Base-by-base conservation (phyloP, 2,113 vertebrate genomes). In the Grus americana region DNA sequence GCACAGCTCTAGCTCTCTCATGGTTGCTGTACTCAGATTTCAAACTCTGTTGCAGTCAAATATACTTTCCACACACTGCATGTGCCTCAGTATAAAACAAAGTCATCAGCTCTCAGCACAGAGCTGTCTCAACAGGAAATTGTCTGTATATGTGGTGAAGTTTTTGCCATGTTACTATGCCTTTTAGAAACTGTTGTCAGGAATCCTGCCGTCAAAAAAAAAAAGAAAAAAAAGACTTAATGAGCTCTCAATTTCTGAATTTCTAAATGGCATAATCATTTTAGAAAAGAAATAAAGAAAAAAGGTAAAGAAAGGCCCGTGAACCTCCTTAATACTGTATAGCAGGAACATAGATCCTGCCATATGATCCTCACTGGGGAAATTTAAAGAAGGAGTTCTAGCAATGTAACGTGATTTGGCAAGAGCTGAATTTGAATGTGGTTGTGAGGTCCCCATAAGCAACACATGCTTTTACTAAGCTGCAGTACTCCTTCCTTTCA, bases 401-500 rank as follows among this genome's bases (percentile, higher is more conserved):
- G 95, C 96, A 97, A 91, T 80, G 87, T 97, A 97, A 98, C 95
- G 93, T 98, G 98, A 98, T 98, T 98, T 98, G 98, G 98, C 97
- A 98, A 95, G 88, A 96, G 74, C 79, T 55, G 44, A 82, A 88
- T 96, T 91, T 92, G 87, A 98, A 95, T 97, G 98, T 49, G 97
- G 97, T 97, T 97, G 95, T 95, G 97, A 98, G 97, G 98, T 98
- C 96, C 57, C 91, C 92, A 92, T 89, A 89, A 97, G 97, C 84
- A 97, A 97, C 98, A 98, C 98, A 98, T 98, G 98, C 98, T 98
- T 98, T 98, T 88, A 98, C 94, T 98, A 98, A 98, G 93, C 93
- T 76, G 58, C 50, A 79, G 65, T 94, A 82, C 84, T 96, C 87
- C 78, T 97, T 96, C 90, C 92, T 97, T 97, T 95, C 93, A 86